These are phyloP conservation scores for Calidris pygmaea DNA, from an alignment of 2,113 vertebrate species.

Conservation along the genomic window DNA sequence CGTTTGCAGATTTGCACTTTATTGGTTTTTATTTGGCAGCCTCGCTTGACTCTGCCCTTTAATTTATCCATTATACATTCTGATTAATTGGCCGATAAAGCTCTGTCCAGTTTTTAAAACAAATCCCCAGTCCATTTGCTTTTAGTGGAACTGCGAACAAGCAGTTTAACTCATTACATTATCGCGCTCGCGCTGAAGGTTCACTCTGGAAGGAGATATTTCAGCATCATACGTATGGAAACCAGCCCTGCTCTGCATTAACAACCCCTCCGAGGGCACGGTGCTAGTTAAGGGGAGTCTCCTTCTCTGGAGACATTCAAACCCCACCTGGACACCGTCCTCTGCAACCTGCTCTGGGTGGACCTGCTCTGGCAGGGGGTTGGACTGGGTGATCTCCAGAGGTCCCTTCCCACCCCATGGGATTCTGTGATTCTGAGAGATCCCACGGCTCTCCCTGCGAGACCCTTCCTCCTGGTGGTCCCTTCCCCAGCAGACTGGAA, in stretches of 20 bases:
- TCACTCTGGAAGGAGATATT: not conserved
- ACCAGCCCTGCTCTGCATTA: not conserved
- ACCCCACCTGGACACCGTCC: no score
- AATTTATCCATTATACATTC: conserved; percentile 68
- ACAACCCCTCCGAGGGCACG: not conserved
- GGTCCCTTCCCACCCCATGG: no score
- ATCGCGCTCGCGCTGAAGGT: not conserved
- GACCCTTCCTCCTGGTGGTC: not conserved
- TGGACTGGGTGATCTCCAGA: no score
- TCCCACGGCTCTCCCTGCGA: not conserved
- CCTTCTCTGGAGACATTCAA: no score
- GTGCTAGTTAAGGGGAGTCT: not conserved
- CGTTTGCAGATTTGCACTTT: conserved; percentile 57
- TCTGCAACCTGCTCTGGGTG: no score
- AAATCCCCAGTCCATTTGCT: conserved; percentile 66
- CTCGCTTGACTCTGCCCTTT: conserved; percentile 60
- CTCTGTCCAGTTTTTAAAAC: conserved; percentile 61
- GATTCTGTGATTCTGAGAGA: not conserved
- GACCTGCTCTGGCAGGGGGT: no score
- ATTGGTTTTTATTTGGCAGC: conserved; percentile 67
- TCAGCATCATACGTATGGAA: conserved; percentile 34
- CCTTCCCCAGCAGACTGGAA: not conserved
- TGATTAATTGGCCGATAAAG: conserved; percentile 71
- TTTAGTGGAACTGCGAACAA: conserved; percentile 50
- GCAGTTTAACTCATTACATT: conserved; percentile 34